Conservation (phyloP, 2,797 vertebrate genomes). For the Hoplostethus atlanticus region DNA sequence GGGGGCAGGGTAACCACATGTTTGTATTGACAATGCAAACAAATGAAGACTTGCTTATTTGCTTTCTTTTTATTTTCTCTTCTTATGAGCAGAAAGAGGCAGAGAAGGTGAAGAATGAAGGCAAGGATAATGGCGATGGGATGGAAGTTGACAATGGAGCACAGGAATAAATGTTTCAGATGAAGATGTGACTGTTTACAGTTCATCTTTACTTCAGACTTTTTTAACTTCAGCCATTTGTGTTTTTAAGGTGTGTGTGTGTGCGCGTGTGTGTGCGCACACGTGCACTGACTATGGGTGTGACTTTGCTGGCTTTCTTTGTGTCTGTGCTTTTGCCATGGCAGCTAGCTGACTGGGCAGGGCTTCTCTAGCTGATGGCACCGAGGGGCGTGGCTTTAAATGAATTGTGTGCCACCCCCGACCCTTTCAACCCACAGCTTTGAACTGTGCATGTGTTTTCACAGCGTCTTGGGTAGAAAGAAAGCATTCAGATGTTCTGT, state of each 20-base stretch:
- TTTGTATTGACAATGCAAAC: not conserved
- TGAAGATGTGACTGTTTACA: conserved; percentile 21
- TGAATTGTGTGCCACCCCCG: conserved; percentile 28
- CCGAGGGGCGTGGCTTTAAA: conserved; percentile 45
- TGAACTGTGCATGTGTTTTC: conserved; percentile 63
- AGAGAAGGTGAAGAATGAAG: conserved; percentile 57
- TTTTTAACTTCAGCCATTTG: conserved; percentile 75
- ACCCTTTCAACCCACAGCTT: conserved; percentile 49
- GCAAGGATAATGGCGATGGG: conserved; percentile 52
- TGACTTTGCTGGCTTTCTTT: conserved; percentile 53
- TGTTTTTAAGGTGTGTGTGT: conserved; percentile 57
- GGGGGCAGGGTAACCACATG: conserved; percentile 30
- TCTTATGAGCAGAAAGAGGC: conserved; percentile 74
- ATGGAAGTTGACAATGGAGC: conserved; percentile 71
- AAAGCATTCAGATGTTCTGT: conserved; percentile 41
- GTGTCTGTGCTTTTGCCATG: conserved; percentile 67
- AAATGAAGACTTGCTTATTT: not conserved
- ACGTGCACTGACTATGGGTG: conserved; percentile 62
- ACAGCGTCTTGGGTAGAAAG: conserved; percentile 41
- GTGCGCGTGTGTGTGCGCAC: conserved; percentile 15
- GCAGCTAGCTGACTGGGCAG: conserved; percentile 63
- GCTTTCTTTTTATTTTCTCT: not conserved
- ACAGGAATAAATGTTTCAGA: conserved; percentile 56
- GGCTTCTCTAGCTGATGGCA: conserved; percentile 54
- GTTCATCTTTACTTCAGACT: conserved; percentile 67